A percentile compares a stretch with the other conserved stretches of the same genome.
These are phyloP conservation scores for Ormyrus thymus DNA, from an alignment of 2,888 invertebrate species.

Conservation along the genomic window DNA sequence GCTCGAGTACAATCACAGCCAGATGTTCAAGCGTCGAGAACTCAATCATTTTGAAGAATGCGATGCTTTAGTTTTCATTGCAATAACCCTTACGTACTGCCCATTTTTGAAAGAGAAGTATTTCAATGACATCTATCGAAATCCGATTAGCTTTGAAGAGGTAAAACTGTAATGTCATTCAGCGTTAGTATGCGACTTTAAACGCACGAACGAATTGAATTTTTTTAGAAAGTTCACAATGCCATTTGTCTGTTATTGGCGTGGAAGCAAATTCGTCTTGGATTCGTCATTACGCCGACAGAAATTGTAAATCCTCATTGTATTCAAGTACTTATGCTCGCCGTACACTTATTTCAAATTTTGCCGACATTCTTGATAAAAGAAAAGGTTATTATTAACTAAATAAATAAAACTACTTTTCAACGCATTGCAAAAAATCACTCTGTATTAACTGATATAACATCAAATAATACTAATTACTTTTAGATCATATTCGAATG, in stretches of 20 bases:
- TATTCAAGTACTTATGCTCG: slow-evolving; percentile 79
- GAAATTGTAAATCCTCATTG: slow-evolving; percentile 78
- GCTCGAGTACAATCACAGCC: slow-evolving; percentile 73
- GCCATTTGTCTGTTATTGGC: slow-evolving; percentile 77
- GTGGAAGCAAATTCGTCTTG: slow-evolving; percentile 77
- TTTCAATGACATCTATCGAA: slow-evolving; percentile 75
- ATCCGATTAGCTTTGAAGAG: slow-evolving; percentile 72
- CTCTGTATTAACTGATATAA: background rate
- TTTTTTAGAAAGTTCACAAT: slow-evolving; percentile 76
- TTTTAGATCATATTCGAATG: slow-evolving; percentile 61
- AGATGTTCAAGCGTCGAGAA: slow-evolving; percentile 68
- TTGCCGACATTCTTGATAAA: slow-evolving; percentile 76
- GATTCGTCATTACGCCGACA: slow-evolving; percentile 77
- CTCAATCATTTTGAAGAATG: slow-evolving; percentile 75
- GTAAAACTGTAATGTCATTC: slow-evolving; percentile 54
- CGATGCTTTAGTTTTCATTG: slow-evolving; percentile 78
- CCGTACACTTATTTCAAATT: slow-evolving; percentile 77
- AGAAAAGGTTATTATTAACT: slow-evolving; percentile 57
- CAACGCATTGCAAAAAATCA: background rate
- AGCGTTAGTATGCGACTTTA: too few relatives aligned
- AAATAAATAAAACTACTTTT: background rate
- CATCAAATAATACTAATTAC: background rate
- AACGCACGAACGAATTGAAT: background rate
- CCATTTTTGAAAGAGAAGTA: slow-evolving; percentile 77
- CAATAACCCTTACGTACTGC: slow-evolving; percentile 78